These are phyloP conservation scores for Cervus canadensis DNA, from an alignment of 2,113 vertebrate genomes.

Conservation along the genomic window DNA sequence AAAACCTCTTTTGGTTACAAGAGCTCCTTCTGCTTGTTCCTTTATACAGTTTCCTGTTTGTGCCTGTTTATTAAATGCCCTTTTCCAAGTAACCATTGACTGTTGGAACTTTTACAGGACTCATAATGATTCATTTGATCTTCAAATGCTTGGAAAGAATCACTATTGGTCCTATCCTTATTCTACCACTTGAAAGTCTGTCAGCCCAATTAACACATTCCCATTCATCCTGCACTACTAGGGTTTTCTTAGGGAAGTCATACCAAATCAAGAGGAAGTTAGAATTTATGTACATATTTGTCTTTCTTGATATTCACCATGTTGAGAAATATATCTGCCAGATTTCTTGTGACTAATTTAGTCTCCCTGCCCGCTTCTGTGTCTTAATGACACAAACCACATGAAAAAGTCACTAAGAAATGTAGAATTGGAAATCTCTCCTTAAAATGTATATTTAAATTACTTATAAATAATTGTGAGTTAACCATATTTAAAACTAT, in stretches of 20 bases:
- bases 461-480: not conserved
- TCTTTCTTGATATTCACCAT: not conserved
- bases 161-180: not conserved
- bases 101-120: slow-evolving; percentile 48
- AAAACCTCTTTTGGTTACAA: slow-evolving; percentile 37
- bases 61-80: slow-evolving; percentile 49
- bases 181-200: slow-evolving; percentile 49
- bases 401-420: not conserved
- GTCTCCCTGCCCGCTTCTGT: not conserved
- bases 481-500: not conserved
- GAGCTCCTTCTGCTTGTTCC: slow-evolving; percentile 14
- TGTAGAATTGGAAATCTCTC: not conserved
- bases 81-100: slow-evolving; percentile 51
- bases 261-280: not conserved
- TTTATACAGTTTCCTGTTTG: not conserved
- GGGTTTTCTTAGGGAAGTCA: not conserved
- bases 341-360: not conserved
- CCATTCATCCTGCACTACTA: not conserved
- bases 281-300: not conserved
- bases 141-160: slow-evolving; percentile 44
- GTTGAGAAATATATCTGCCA: not conserved
- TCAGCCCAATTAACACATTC: slow-evolving; percentile 27
- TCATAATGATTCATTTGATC: slow-evolving; percentile 39
- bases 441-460: not conserved
- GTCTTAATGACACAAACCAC: slow-evolving; percentile 7